Percentiles rank a stretch among this genome's conserved stretches.
Evolutionary conservation across 1,140 invertebrate species (phyloP).

Genomic region (Himalopsyche phryganea): DNA sequence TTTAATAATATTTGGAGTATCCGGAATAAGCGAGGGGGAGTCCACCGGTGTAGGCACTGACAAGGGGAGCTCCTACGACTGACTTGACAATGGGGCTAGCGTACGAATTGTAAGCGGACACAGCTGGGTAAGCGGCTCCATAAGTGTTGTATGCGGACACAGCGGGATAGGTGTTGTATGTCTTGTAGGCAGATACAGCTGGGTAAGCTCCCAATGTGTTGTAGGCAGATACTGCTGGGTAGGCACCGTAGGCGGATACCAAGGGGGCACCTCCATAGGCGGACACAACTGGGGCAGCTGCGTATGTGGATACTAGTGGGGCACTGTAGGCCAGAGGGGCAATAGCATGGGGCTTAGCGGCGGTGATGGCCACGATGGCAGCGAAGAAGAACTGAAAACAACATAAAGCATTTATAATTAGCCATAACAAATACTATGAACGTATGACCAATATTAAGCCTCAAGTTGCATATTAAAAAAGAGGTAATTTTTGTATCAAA

Average conservation of each 20-base stretch:
- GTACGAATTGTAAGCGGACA: conserved; percentile 19
- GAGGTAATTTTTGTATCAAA: no score
- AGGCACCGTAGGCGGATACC: conserved; percentile 19
- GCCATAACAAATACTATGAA: no score
- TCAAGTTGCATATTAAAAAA: no score
- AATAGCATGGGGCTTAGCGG: conserved; percentile 46
- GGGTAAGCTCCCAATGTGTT: conserved; percentile 5
- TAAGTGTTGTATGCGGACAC: conserved; percentile 31
- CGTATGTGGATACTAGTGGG: conserved; percentile 38
- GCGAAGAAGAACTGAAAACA: conserved; percentile 47
- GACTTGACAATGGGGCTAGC: conserved; percentile 11
- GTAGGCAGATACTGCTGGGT: conserved; percentile 23
- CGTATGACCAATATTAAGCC: no score
- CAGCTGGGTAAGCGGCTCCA: no score
- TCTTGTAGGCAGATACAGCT: conserved; percentile 7
- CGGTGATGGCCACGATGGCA: conserved; percentile 50
- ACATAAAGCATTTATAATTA: no score
- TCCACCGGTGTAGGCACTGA: conserved; percentile 21
- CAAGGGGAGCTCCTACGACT: no score
- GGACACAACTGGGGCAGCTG: conserved; percentile 40
- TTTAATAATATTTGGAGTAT: background rate
- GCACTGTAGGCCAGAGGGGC: conserved; percentile 41
- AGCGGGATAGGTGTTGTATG: conserved; percentile 22
- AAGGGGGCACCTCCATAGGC: conserved; percentile 38
- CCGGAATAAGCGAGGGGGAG: conserved; percentile 29